Conservation (phyloP, 2,797 vertebrate species). For the Onychomys arenicola region DNA sequence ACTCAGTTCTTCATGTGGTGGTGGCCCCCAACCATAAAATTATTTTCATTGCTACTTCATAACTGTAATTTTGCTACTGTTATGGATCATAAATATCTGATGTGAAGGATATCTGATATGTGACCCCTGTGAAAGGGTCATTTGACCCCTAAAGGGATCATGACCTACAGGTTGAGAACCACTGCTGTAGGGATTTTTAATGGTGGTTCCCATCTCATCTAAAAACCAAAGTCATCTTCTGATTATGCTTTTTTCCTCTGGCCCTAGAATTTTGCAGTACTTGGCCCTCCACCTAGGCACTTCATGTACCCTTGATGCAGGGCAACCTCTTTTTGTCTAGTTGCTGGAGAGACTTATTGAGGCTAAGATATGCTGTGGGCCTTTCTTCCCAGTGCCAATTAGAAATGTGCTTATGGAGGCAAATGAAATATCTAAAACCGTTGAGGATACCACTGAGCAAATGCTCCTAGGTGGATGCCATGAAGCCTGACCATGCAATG, state of each 20-base stretch:
- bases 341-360: background rate
- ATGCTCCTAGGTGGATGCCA: accelerated
- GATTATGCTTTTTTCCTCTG: accelerated
- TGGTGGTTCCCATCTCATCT: accelerated
- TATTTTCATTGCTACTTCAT: background rate
- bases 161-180: too few relatives aligned
- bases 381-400: background rate
- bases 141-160: background rate
- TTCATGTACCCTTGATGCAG: accelerated
- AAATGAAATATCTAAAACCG: accelerated
- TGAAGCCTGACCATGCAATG: accelerated
- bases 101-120: background rate
- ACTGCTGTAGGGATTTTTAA: background rate
- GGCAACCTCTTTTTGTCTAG: background rate
- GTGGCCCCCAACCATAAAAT: background rate
- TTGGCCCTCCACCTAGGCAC: accelerated
- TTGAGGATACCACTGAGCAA: accelerated
- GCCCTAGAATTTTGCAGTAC: background rate
- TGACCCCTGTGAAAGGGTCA: background rate
- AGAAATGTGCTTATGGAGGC: background rate
- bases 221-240: background rate
- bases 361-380: background rate
- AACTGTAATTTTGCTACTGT: background rate
- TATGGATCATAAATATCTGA: background rate
- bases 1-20: background rate